Conservation (phyloP, 2,888 invertebrate species). For the Girardia tigrina region DNA sequence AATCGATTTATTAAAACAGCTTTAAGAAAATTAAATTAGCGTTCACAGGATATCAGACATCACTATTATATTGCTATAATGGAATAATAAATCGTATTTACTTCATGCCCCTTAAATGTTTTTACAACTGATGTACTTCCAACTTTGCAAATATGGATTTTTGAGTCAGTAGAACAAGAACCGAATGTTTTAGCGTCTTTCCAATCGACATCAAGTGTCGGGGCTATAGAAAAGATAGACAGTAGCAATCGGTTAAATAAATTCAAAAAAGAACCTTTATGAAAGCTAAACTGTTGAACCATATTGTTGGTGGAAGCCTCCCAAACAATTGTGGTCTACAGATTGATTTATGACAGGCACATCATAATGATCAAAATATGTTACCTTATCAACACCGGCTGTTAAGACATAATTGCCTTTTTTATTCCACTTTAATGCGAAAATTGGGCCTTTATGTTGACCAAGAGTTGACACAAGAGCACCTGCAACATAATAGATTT, state of each 20-base stretch:
- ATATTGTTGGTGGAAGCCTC: constrained; percentile 84
- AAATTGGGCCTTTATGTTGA: constrained; percentile 96
- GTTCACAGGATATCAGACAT: too few species aligned
- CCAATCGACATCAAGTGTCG: constrained; percentile 97
- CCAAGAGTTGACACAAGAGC: constrained; percentile 69
- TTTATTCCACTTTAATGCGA: constrained; percentile 97
- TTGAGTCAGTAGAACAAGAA: constrained; percentile 94
- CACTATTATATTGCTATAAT: too few species aligned
- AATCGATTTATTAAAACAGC: too few species aligned
- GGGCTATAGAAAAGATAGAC: constrained; percentile 57
- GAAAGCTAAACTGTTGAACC: constrained; percentile 96
- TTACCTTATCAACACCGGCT: constrained; percentile 72
- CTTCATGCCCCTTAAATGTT: constrained; percentile 66
- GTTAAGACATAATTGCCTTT: constrained; percentile 90
- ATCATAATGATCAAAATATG: neutral
- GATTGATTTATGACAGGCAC: constrained; percentile 28
- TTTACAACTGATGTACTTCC: constrained; percentile 87
- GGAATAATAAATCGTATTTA: neutral
- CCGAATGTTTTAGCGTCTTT: constrained; percentile 92
- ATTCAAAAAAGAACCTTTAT: constrained; percentile 54
- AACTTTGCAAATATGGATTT: constrained; percentile 88
- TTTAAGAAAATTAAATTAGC: too few species aligned
- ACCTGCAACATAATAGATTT: constrained; percentile 24
- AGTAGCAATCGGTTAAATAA: neutral
- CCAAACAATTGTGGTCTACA: constrained; percentile 91